Evolutionary conservation across 1,140 invertebrate species (phyloP).

Genomic region (Rhyzopertha dominica): DNA sequence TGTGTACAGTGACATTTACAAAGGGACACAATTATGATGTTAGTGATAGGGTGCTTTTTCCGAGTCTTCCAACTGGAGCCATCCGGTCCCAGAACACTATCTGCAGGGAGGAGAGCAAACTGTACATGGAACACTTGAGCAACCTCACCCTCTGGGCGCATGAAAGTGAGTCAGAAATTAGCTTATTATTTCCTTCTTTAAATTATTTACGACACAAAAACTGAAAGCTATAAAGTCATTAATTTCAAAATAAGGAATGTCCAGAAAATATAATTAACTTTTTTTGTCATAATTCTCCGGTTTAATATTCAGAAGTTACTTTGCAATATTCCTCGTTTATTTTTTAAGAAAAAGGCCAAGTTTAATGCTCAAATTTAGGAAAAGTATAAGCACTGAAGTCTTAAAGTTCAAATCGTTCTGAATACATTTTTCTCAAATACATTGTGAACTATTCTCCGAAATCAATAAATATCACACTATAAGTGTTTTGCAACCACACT

Average conservation of each 20-base stretch:
- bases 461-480: too few species aligned
- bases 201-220: slow-evolving; percentile 16
- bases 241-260: slow-evolving; percentile 14
- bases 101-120: too few species aligned
- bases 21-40: slow-evolving; percentile 17
- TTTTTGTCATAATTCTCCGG: not conserved
- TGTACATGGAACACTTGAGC: slow-evolving; percentile 27
- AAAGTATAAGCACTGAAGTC: too few species aligned
- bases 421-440: too few species aligned
- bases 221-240: slow-evolving; percentile 18
- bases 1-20: too few species aligned
- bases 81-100: slow-evolving; percentile 10
- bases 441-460: too few species aligned
- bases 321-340: too few species aligned
- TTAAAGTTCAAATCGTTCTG: too few species aligned
- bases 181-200: slow-evolving; percentile 13
- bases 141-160: slow-evolving; percentile 33
- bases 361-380: too few species aligned
- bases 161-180: slow-evolving; percentile 33
- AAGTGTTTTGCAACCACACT: too few species aligned
- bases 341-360: too few species aligned
- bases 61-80: slow-evolving; percentile 14
- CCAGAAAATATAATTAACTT: slow-evolving; percentile 1
- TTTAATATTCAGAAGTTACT: too few species aligned
- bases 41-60: slow-evolving; percentile 15